Conservation (phyloP, 2,888 invertebrate genomes). For the Apamea sordens region DNA sequence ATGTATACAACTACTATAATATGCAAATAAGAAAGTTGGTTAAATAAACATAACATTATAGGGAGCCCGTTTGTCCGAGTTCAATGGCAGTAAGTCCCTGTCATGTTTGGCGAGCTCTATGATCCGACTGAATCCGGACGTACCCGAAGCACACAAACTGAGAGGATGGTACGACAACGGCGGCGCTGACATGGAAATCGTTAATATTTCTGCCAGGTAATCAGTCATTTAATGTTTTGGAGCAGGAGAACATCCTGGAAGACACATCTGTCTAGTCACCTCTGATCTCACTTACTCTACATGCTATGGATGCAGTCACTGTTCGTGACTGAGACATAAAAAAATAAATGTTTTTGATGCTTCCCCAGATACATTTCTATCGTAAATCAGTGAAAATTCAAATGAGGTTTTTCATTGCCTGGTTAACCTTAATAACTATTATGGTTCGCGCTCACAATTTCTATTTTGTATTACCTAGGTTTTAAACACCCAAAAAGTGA, state of each 20-base stretch:
- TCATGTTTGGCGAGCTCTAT: constrained; percentile 91
- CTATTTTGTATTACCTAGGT: background rate
- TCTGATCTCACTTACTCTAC: background rate
- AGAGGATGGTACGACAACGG: constrained; percentile 97
- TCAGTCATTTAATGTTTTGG: background rate
- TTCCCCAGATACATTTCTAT: background rate
- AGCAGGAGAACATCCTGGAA: background rate
- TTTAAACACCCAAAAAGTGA: background rate
- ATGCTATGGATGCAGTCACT: background rate
- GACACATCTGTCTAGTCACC: too few species aligned
- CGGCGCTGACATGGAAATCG: constrained; percentile 91
- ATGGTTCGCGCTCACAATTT: background rate
- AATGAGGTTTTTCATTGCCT: background rate
- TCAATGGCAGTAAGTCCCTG: constrained; percentile 94
- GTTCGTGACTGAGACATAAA: background rate
- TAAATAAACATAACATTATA: constrained; percentile 52
- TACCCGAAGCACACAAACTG: constrained; percentile 95
- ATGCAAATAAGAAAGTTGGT: background rate
- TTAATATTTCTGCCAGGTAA: constrained; percentile 92
- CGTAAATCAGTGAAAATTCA: background rate
- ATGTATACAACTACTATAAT: background rate
- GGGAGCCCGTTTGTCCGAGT: constrained; percentile 96
- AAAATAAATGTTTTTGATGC: background rate
- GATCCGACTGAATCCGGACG: constrained; percentile 96
- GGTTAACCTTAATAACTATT: background rate